Base-by-base conservation (phyloP, 2,797 vertebrate genomes). In the Rhynchonycteris naso region DNA sequence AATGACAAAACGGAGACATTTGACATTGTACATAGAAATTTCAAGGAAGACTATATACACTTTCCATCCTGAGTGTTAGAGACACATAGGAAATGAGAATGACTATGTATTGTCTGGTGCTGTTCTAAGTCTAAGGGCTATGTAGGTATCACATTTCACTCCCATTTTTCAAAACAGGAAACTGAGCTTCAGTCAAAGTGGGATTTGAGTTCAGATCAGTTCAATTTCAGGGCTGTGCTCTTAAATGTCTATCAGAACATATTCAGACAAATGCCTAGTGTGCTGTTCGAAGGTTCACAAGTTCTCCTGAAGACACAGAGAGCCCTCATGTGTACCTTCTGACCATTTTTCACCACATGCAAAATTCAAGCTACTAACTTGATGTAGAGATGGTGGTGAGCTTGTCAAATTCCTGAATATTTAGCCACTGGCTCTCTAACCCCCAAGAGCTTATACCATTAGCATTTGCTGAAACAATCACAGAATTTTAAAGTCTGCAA, bases 121-220 rank as follows among this genome's bases (percentile, higher is more conserved):
- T 80, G 5, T 52, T 74, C 14, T 63, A 63, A 69, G 28, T 76
- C n/a, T n/a, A n/a, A n/a, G n/a, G n/a, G 84, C 54, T 65, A 69
- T 30, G 56, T 35, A 76, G 38, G 71, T 14, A 72, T 7, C 19
- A 5, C 38, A 85, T 93, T 91, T 80, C 63, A 88, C 85, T 90
- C 43, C 14, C 22, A 3, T 91, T 11, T 63, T 71, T 80, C 65
- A 30, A 95, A 89, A 83, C 30, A 87, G 80, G 21, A 94, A 85
- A 74, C 10, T 38, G 75, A 84, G 54, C 28, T 38, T 78, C 33
- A 59, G 30, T 63, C 47, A 88, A 72, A 85, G 6, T 82, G 28
- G 30, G 66, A 91, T 84, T 90, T 87, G 59, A 93, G 76, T 58
- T 94, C 43, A 84, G 33, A 5, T 80, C 35, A 81, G 47, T 71